A percentile compares a stretch with the other conserved stretches of the same genome.
These are phyloP conservation scores for Speoplatyrhinus poulsoni DNA, from an alignment of 2,113 vertebrate species.

Conservation along the genomic window DNA sequence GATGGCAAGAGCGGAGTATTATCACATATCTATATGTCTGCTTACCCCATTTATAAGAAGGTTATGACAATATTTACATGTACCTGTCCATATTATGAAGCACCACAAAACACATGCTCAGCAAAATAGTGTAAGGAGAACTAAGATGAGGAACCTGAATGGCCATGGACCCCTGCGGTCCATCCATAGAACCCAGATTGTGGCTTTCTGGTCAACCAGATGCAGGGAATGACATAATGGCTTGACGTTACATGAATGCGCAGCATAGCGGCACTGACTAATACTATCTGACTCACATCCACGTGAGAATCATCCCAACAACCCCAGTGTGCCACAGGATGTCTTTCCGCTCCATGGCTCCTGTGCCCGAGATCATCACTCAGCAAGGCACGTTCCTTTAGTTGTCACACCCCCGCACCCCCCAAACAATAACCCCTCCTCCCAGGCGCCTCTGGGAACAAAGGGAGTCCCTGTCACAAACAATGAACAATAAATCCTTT, in stretches of 20 bases:
- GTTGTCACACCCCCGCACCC: conserved; percentile 63
- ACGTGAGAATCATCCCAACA: not conserved
- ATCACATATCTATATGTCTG: no score
- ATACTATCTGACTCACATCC: conserved; percentile 19
- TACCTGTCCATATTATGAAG: no score
- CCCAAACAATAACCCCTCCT: conserved; percentile 60
- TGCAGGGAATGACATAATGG: conserved; percentile 32
- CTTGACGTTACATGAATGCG: no score
- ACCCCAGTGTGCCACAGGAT: conserved; percentile 10
- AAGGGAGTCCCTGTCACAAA: conserved; percentile 73
- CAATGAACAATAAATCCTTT: conserved; percentile 80
- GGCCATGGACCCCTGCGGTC: not conserved
- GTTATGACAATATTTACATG: no score
- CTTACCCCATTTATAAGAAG: no score
- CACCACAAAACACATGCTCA: no score
- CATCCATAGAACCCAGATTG: not conserved
- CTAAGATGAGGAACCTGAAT: not conserved
- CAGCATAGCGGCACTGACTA: conserved; percentile 30
- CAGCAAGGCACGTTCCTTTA: conserved; percentile 42
- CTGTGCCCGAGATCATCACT: conserved; percentile 46
- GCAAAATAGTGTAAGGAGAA: not conserved
- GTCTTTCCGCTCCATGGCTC: conserved; percentile 37
- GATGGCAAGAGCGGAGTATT: conserved; percentile 4
- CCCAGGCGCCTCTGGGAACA: conserved; percentile 73
- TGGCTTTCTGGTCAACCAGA: conserved; percentile 15